Base-by-base conservation (phyloP, 1,140 invertebrate species). In the Phocides pigmalion region DNA sequence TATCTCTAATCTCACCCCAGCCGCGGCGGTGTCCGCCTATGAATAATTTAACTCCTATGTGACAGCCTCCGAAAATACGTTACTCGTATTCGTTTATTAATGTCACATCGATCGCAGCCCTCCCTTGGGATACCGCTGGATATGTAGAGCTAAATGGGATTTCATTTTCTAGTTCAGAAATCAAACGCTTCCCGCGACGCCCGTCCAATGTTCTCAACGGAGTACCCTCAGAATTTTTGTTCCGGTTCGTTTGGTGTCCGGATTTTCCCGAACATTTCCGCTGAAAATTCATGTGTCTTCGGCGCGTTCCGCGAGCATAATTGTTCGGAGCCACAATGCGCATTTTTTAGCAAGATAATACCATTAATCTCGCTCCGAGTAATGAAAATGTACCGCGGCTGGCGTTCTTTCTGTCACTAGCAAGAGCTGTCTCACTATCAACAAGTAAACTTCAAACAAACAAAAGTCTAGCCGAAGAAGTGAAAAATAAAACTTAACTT, bases 81-180 rank as follows among this genome's bases (percentile, higher is more conserved):
- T 72, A 68, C 68, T 66, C 49, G 64, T 51, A 72, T 84, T 76
- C 79, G 75, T 84, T 87, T 85, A 87, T 87, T 89, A 87, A 87
- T 87, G 77, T 79, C 75, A 67, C 70, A 82, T 80, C 80, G 81
- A 84, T 84, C 78, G 70, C 25, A 56, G 64, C 70, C 68, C 51
- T 16, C 80, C 74, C 77, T n/a, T 14, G 77, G 78, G 82, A 76
- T 39, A 56, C 50, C 53, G 44, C 66, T 1, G 62, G 49, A 70
- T 73, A 67, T 78, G 72, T 72, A 73, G 69, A 74, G 66, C 75
- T 88, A 84, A 84, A 88, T 82, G 73, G 77, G 81, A 82, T 84
- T 87, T 86, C 80, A 87, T 86, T 87, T 86, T 88, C 87, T 87
- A 87, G 82, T 88, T 84, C 82, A 83, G 74, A 69, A 84, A 81